These are phyloP conservation scores for Chirona hameri DNA, from an alignment of 2,888 invertebrate species.

Conservation along the genomic window DNA sequence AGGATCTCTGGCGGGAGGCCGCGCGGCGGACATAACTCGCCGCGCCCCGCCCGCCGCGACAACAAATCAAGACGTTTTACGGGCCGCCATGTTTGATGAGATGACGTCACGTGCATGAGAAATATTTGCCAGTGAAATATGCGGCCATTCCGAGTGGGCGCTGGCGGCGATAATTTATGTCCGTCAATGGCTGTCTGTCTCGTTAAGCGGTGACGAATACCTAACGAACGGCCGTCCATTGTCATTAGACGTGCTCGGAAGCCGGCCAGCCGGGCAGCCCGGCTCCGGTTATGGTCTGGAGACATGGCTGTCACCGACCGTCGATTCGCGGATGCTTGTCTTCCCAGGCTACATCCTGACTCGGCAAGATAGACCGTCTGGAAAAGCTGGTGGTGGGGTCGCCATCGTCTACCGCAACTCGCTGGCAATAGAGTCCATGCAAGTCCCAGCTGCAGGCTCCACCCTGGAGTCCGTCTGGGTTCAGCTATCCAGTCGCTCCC, in stretches of 20 bases:
- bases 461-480: too few species aligned
- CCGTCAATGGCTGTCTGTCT: conserved; percentile 3
- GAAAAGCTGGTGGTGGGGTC: too few species aligned
- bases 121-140: conserved; percentile 26
- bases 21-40: neutral
- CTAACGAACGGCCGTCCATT: conserved; percentile 10
- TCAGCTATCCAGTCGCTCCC: too few species aligned
- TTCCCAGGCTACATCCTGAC: too few species aligned
- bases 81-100: conserved; percentile 26
- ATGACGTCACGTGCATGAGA: conserved; percentile 26
- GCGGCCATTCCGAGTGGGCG: conserved; percentile 1
- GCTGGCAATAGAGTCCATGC: too few species aligned
- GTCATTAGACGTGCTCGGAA: conserved; percentile 22
- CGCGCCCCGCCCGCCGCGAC: conserved; percentile 2
- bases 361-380: too few species aligned
- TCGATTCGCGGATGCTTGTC: too few species aligned
- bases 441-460: too few species aligned
- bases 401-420: too few species aligned
- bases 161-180: conserved; percentile 3
- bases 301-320: too few species aligned
- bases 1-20: neutral
- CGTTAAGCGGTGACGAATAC: conserved; percentile 25
- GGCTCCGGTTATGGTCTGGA: neutral
- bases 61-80: conserved; percentile 26
- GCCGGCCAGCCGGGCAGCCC: neutral